A percentile compares a stretch with the other conserved stretches of the same genome.
phyloP scores from a whole-genome alignment of 2,113 vertebrate species.

The Raja brachyura region DNA sequence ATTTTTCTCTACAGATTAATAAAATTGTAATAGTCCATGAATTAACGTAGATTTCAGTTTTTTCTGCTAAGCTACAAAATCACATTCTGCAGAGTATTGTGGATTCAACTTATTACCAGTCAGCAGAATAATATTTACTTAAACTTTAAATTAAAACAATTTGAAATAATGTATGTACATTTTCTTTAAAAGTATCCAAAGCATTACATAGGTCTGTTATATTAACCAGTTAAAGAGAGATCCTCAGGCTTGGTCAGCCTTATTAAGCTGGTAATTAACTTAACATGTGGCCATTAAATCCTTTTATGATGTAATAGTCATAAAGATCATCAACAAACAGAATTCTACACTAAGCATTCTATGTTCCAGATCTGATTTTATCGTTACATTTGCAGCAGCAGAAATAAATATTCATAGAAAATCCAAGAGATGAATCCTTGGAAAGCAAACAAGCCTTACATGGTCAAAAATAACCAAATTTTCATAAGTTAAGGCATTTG shows the following conservation, averaged over 20 bases:
- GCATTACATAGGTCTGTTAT: background rate
- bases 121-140: no score
- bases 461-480: background rate
- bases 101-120: no score
- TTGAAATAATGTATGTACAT: no score
- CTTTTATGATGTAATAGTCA: conserved; percentile 10
- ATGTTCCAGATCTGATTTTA: background rate
- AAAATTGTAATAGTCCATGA: no score
- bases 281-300: background rate
- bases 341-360: conserved; percentile 4
- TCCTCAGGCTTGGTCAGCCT: background rate
- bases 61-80: no score
- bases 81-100: no score
- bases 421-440: conserved; percentile 18
- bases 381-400: background rate
- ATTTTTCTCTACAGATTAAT: no score
- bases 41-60: no score
- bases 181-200: background rate
- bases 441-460: background rate
- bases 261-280: background rate
- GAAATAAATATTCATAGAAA: conserved; percentile 25
- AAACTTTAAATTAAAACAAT: no score
- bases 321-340: background rate
- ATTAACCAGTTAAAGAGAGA: background rate
- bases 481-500: background rate